Evolutionary conservation across 2,888 invertebrate species (phyloP).

Genomic region (Serrognathus titanus): DNA sequence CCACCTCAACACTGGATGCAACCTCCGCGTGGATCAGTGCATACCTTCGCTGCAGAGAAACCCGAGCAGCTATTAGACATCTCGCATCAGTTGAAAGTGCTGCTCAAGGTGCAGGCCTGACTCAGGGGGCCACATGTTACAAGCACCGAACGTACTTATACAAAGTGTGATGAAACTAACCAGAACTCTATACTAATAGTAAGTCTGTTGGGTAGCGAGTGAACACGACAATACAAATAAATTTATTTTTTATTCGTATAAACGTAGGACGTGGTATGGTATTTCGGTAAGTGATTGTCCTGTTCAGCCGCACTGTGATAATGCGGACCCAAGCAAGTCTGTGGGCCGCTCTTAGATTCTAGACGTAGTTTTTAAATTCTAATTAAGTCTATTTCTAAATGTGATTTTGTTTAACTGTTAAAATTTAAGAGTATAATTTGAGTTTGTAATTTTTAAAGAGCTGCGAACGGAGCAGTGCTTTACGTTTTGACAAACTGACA

Average conservation of each 20-base stretch:
- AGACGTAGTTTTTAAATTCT: constrained; percentile 17
- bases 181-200: constrained; percentile 19
- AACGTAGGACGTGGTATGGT: constrained; percentile 5
- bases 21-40: constrained; percentile 47
- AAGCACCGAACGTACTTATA: neutral
- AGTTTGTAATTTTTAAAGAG: constrained; percentile 26
- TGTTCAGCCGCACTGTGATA: constrained; percentile 52
- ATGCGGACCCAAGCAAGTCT: neutral
- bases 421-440: constrained; percentile 45
- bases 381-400: constrained; percentile 41
- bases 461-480: constrained; percentile 37
- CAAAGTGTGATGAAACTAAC: neutral
- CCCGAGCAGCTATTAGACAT: constrained; percentile 36
- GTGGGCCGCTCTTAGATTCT: neutral
- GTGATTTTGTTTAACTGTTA: constrained; percentile 46
- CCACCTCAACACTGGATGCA: constrained; percentile 72
- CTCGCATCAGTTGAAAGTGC: constrained; percentile 45
- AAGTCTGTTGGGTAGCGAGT: constrained; percentile 46
- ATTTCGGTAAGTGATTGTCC: constrained; percentile 40
- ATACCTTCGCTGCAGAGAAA: constrained; percentile 44
- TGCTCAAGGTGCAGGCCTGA: constrained; percentile 50
- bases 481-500: constrained; percentile 1
- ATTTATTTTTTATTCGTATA: constrained; percentile 6
- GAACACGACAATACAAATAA: constrained; percentile 47
- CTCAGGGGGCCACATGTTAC: constrained; percentile 23